Base-by-base conservation (phyloP, 2,888 invertebrate species). In the Xestia sexstrigata region DNA sequence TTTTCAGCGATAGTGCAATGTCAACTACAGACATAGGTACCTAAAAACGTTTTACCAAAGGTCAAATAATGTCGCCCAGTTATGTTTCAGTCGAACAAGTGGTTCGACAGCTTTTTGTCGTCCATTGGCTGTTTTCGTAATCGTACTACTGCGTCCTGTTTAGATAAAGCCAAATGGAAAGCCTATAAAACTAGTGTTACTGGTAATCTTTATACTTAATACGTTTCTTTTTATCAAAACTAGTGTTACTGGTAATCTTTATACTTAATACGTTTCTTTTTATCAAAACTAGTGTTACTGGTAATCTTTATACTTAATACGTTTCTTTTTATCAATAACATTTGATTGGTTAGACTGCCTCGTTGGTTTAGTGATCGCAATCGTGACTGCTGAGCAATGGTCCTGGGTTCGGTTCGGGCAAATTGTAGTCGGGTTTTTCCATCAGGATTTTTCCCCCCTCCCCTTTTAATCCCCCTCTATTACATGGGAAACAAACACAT, bases 41-140 rank as follows among this genome's bases (percentile, higher is more conserved):
- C 52, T 52, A 9, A 58, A 47, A 55, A 67, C 58, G 42, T 52
- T 58, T 26, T 70, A 39, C 52, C 74, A 86, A 72, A 75, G 87
- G 84, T 83, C 84, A 78, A 72, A 74, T 62, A 7, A 30, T 74
- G 62, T 74, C 71, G 66, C n/a, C 13, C 42, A 69, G 49, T 63
- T 63, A 62, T 45, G 30, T 39, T 74, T 68, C n/a, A n/a, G n/a
- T 68, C 35, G n/a, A 75, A 65, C 55, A 62, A 70, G 79, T 63
- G 30, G 72, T 74, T 62, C 42, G 83, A 72, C 78, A 20, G 58
- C 71, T 78, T 84, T 74, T 78, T 78, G 60, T 39, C 58, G 20
- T 70, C 30, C 42, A 66, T 82, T 26, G 23, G 17, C 69, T 45
- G 42, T 82, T 71, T 52, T 83, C 26, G 52, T 67, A 83, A 77